Evolutionary conservation across 2,113 vertebrate genomes (phyloP).

Genomic region (Psilopogon haemacephalus): DNA sequence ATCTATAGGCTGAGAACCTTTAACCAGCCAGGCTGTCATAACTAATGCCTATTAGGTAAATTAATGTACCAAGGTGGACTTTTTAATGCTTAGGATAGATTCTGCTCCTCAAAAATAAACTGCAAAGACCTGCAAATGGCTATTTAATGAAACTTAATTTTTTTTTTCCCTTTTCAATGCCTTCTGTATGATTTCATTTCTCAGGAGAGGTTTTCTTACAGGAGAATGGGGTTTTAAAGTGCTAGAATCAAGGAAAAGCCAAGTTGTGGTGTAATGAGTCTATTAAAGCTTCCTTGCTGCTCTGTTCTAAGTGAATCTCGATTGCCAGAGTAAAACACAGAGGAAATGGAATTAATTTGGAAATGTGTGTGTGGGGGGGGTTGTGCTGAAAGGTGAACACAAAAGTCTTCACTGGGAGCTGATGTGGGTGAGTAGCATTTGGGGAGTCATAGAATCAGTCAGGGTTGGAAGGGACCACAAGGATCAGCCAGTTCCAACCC

Average conservation of each 20-base stretch:
- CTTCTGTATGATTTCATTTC: constrained; percentile 47
- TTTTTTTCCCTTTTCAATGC: constrained; percentile 28
- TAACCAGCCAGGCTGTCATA: constrained; percentile 56
- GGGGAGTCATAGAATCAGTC: too few relatives aligned
- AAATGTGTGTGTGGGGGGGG: not conserved
- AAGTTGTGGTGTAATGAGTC: not conserved
- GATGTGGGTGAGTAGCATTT: not conserved
- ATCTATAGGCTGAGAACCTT: constrained; percentile 60
- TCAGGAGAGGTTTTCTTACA: not conserved
- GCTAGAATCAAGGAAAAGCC: constrained; percentile 14
- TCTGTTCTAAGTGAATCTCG: constrained; percentile 14
- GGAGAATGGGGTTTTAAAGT: constrained; percentile 31
- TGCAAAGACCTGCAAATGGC: constrained; percentile 60
- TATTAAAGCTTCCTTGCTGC: not conserved
- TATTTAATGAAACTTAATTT: constrained; percentile 64
- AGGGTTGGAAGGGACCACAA: too few relatives aligned
- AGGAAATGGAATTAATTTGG: not conserved
- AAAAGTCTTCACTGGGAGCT: not conserved
- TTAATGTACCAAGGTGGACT: constrained; percentile 51
- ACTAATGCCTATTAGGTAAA: constrained; percentile 66
- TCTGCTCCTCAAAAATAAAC: constrained; percentile 66
- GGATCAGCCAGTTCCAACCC: too few relatives aligned
- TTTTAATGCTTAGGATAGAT: constrained; percentile 61
- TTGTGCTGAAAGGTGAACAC: not conserved
- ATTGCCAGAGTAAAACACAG: constrained; percentile 7